phyloP scores from a whole-genome alignment of 2,113 vertebrate genomes.

The Passer domesticus region DNA sequence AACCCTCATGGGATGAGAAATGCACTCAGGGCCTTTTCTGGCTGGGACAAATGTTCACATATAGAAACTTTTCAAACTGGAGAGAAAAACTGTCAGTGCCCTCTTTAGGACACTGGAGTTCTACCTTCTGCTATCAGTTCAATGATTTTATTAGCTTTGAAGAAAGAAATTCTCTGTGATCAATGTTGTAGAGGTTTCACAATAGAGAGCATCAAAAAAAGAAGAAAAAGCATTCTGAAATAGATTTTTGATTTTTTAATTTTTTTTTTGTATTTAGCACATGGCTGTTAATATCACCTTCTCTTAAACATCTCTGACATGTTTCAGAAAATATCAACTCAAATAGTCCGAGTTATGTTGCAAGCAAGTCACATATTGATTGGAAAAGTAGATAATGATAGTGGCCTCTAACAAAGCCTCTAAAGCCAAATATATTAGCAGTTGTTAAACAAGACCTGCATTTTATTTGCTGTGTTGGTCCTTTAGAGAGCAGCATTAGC shows the following conservation, averaged over 20 bases:
- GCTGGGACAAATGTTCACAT: background rate
- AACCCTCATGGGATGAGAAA: background rate
- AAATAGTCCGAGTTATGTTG: background rate
- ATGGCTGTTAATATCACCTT: background rate
- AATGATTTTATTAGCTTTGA: background rate
- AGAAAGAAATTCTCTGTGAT: background rate
- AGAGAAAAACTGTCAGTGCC: background rate
- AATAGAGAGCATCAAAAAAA: background rate
- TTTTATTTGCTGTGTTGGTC: background rate
- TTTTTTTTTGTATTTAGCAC: background rate
- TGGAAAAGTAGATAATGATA: background rate
- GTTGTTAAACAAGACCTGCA: background rate
- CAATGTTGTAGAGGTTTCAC: constrained; percentile 16
- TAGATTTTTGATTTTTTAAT: background rate
- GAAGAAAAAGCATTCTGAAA: constrained; percentile 22
- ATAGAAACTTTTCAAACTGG: background rate
- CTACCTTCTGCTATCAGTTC: background rate
- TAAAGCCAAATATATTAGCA: background rate
- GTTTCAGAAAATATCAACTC: background rate
- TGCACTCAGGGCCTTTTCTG: background rate
- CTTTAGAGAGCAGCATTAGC: background rate
- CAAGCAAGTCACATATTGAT: background rate
- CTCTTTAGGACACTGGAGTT: background rate
- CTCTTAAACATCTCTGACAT: background rate
- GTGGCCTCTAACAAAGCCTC: background rate